Evolutionary conservation across 2,888 invertebrate genomes (phyloP), one percentile per base, ranked within the genome.

Genomic region (Monochamus alternatus): DNA sequence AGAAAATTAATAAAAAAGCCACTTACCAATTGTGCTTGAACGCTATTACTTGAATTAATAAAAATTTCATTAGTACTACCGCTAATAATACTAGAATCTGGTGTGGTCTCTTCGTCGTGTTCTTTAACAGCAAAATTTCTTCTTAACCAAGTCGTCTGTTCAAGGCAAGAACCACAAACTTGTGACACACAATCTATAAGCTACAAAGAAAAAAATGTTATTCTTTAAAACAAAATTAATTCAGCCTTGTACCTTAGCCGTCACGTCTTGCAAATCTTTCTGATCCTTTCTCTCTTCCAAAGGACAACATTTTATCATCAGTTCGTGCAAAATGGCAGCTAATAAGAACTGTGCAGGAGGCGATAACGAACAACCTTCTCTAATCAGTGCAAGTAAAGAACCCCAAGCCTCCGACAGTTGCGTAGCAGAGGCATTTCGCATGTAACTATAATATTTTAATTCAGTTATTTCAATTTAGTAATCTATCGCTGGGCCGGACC

Each of bases 81-180:
- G 59, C 83, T 86, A 22, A 84, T 83, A 43, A 87, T 81, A 76
- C 85, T 86, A 22, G 83, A 80, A 4, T 83, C 83, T 3, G 85
- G 82, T 12, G 85, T 83, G 3, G 89, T 89, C 14, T 90, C 90
- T 77, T 93, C 93, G 84, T 94, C 93, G 74, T 94, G 93, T 85
- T 94, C 94, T 76, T 94, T 93, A 1, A 96, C 96, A 65, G 95
- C 95, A 77, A 95, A 90, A 88, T 95, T 96, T 81, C 95, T 90
- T 77, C 96, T 89, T 68, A 97, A 88, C 97, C 97, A 97, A 0
- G 96, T 96, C 1, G 96, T 96, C 88, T 96, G 96, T 86, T 96
- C 96, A 80, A 97, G 90, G 83, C 96, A 95, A n/a, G 96, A 94
- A n/a, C 96, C 96, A 7, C 96, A 96, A 52, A 97, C 94, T 88